phyloP scores from a whole-genome alignment of 1,140 invertebrate species.

The Lordiphosa stackelbergi region DNA sequence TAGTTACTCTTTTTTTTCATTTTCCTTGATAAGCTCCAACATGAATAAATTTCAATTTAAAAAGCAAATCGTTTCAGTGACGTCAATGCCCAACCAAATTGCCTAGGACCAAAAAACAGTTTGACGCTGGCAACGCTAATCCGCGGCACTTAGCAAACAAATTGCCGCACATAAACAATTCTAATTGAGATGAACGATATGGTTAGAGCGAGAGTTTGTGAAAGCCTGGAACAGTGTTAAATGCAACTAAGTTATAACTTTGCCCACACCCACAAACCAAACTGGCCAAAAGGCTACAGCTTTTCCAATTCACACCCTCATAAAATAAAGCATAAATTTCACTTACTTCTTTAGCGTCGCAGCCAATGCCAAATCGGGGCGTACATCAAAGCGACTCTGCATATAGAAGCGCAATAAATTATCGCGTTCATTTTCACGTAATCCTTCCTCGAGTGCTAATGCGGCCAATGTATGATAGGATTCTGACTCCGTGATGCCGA shows the following conservation, averaged over 20 bases:
- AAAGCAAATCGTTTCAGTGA: constrained; percentile 37
- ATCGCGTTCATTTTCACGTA: constrained; percentile 87
- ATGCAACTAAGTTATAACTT: constrained; percentile 51
- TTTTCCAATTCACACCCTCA: constrained; percentile 45
- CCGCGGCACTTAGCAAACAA: constrained; percentile 66
- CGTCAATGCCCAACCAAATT: constrained; percentile 37
- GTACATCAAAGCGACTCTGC: constrained; percentile 81
- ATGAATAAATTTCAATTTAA: constrained; percentile 61
- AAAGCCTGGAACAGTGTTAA: constrained; percentile 37
- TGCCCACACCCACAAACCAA: neutral
- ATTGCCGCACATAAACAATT: constrained; percentile 69
- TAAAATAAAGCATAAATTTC: constrained; percentile 76
- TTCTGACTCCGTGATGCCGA: constrained; percentile 92
- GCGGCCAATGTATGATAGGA: constrained; percentile 87
- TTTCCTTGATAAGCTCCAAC: constrained; percentile 5
- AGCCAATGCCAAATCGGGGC: constrained; percentile 81
- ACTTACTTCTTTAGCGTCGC: constrained; percentile 84
- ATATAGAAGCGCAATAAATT: constrained; percentile 87
- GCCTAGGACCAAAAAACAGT: constrained; percentile 25
- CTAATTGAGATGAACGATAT: constrained; percentile 71
- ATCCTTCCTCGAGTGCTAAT: constrained; percentile 85
- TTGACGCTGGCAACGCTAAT: constrained; percentile 49
- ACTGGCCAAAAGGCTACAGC: constrained; percentile 2
- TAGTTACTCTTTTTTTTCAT: too few relatives aligned
- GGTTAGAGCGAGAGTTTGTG: constrained; percentile 13